Evolutionary conservation across 1,140 invertebrate species (phyloP), one percentile per base, ranked within the genome.

Genomic region (Globodera ellingtonae): DNA sequence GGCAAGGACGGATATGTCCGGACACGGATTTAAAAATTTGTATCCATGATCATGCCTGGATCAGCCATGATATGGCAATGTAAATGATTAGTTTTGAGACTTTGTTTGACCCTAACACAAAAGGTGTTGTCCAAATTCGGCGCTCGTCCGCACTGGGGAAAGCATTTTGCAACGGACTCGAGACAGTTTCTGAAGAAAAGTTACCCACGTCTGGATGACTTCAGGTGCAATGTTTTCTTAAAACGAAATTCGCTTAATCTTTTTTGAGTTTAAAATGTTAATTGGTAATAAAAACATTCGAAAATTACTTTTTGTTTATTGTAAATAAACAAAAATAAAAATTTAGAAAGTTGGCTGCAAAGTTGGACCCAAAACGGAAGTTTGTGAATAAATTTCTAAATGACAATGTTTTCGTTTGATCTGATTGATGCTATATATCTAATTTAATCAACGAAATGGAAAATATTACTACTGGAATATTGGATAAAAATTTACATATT

Each of bases 71-170:
- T 35, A 35, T 35, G 35, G 0, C 1, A 35, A 35, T 35, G 1
- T 35, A 35, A n/a, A 2, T 35, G 35, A 35, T 35, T 35, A 35
- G 35, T 35, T 35, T 35, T 35, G 35, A 35, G 35, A 35, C 35
- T 35, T 35, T 35, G 35, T 52, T 35, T 59, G 10, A 59, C 15
- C 15, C 15, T 15, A 59, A 59, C 56, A 59, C 56, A 59, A 35
- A 35, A 35, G 56, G 18, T 44, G 47, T 47, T 78, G 21, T 9
- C 24, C 21, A 21, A 10, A 18, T 78, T 69, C n/a, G 35, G 18
- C 9, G 56, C 76, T 13, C 66, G 50, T 7, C 76, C 76, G 50
- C 76, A 78, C 71, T 70, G 24, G 76, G 76, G 59, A 24, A 78
- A 78, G 4, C 21, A 65, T 6, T 69, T 46, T 71, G 76, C 76